phyloP scores from a whole-genome alignment of 1,140 invertebrate genomes.

The Penaeus vannamei region DNA sequence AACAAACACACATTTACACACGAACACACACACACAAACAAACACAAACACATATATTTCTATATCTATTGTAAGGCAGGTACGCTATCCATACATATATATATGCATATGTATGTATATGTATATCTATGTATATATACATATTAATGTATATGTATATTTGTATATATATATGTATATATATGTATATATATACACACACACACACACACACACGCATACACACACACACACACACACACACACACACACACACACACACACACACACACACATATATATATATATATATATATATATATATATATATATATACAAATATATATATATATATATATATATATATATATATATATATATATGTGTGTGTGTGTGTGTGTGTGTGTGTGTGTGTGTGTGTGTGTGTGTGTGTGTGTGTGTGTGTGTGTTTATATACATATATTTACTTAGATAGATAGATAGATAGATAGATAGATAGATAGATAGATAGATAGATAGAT shows the following conservation, averaged over 20 bases:
- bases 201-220: not conserved
- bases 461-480: too few species aligned
- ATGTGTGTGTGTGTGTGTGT: too few species aligned
- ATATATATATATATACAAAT: not conserved
- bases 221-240: not conserved
- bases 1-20: too few species aligned
- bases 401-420: too few species aligned
- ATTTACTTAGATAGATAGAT: too few species aligned
- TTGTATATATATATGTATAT: conserved; percentile 33
- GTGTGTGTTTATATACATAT: too few species aligned
- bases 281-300: conserved; percentile 6
- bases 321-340: conserved; percentile 28
- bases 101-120: not conserved
- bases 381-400: too few species aligned
- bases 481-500: too few species aligned
- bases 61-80: not conserved
- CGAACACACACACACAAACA: not conserved
- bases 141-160: not conserved
- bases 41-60: not conserved
- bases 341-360: not conserved
- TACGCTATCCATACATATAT: not conserved
- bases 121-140: not conserved
- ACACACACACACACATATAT: not conserved
- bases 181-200: conserved; percentile 10
- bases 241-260: not conserved